A percentile compares a stretch with the other conserved stretches of the same genome.
Conservation (phyloP, 92 coral and sea anemone species). For the Palythoa grandiflora region DNA sequence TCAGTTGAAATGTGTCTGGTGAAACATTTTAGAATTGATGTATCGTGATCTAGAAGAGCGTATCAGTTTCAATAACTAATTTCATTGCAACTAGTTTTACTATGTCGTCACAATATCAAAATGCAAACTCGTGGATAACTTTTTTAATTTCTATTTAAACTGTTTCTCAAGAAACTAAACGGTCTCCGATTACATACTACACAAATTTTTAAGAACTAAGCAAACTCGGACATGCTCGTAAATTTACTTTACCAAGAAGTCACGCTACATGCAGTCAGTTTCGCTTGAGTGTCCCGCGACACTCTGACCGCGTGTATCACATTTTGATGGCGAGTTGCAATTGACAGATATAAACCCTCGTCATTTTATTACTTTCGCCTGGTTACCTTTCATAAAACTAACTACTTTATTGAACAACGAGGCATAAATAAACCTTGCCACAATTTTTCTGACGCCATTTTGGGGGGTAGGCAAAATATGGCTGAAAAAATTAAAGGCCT, state of each 20-base stretch:
- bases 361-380: too few relatives aligned
- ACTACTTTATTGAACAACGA: too few relatives aligned
- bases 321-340: too few relatives aligned
- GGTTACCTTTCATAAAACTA: too few relatives aligned
- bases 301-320: neutral
- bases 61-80: constrained; percentile 1
- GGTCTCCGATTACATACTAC: neutral
- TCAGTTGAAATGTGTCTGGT: constrained; percentile 16
- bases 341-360: too few relatives aligned
- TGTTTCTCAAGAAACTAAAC: neutral
- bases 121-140: neutral
- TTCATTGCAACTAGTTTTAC: neutral
- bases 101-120: neutral
- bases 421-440: too few relatives aligned
- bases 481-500: too few relatives aligned
- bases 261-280: neutral
- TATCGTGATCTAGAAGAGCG: neutral
- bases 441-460: too few relatives aligned
- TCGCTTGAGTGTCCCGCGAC: neutral
- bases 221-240: neutral
- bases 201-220: neutral
- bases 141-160: neutral
- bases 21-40: neutral
- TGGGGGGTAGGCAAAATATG: too few relatives aligned
- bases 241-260: neutral